phyloP scores from a whole-genome alignment of 2,113 vertebrate genomes.

The Austrofundulus limnaeus region DNA sequence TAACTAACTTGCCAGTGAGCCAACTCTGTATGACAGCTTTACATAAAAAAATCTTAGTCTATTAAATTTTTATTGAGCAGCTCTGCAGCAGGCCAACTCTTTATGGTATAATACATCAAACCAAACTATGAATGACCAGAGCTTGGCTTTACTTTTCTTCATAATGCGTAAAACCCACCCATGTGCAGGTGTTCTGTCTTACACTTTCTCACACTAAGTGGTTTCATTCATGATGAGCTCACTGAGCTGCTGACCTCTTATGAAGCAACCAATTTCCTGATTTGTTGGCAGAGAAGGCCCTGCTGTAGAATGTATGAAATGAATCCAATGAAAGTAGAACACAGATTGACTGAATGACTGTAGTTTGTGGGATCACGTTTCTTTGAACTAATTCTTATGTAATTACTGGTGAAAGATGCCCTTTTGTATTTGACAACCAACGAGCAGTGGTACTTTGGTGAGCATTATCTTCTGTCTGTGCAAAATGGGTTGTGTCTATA shows the following conservation, averaged over 20 bases:
- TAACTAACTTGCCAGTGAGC: not conserved
- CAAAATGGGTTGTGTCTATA: not conserved
- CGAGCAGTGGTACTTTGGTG: not conserved
- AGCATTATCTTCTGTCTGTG: not conserved
- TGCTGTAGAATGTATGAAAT: constrained; percentile 1
- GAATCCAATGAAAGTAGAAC: not conserved
- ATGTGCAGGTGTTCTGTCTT: not conserved
- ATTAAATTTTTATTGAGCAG: not conserved
- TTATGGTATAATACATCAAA: not conserved
- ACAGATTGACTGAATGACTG: not conserved
- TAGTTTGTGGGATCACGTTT: not conserved
- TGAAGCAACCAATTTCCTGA: constrained; percentile 20
- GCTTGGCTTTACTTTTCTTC: not conserved
- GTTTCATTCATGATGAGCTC: constrained; percentile 17
- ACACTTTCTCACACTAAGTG: not conserved
- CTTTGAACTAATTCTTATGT: not conserved
- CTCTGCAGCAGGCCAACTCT: not conserved
- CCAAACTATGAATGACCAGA: not conserved
- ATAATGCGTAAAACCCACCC: constrained; percentile 1
- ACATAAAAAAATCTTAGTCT: not conserved
- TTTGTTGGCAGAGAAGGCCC: not conserved
- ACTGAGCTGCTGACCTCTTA: constrained; percentile 16
- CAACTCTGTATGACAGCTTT: not conserved
- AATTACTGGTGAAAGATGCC: not conserved
- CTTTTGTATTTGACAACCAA: not conserved